A percentile compares a stretch with the other conserved stretches of the same genome.
These are phyloP conservation scores for Chaetorhynchus papuensis DNA, from an alignment of 2,113 vertebrate species.

Conservation along the genomic window DNA sequence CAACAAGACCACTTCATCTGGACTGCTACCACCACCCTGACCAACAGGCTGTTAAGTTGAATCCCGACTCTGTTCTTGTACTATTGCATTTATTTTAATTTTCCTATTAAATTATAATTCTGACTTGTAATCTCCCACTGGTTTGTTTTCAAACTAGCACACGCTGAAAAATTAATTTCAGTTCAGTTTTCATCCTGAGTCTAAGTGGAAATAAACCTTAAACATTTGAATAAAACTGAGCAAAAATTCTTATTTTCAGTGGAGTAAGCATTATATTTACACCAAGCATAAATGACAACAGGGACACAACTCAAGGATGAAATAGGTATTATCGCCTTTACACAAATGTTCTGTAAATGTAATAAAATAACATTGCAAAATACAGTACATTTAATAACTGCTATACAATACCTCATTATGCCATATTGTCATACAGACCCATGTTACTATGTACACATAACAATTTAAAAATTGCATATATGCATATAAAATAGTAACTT, in stretches of 20 bases:
- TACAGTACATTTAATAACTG: neutral
- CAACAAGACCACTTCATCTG: no score
- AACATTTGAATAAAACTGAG: neutral
- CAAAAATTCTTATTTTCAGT: neutral
- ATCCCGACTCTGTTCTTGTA: no score
- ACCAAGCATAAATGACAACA: neutral
- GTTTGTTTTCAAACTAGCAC: no score
- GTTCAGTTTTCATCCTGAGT: neutral
- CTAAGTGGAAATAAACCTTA: neutral
- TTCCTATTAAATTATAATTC: no score
- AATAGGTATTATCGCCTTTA: neutral
- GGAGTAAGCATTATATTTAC: neutral
- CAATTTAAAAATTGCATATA: neutral
- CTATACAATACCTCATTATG: neutral
- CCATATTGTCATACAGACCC: neutral
- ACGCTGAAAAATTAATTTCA: neutral
- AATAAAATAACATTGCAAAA: neutral
- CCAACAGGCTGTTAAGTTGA: no score
- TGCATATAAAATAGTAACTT: neutral
- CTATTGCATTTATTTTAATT: no score
- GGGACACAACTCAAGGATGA: neutral
- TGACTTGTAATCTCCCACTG: no score
- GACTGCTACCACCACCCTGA: no score
- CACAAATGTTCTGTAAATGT: neutral
- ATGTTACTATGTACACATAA: neutral